phyloP scores from a whole-genome alignment of 2,888 invertebrate genomes.

The Ophioninae sp. region DNA sequence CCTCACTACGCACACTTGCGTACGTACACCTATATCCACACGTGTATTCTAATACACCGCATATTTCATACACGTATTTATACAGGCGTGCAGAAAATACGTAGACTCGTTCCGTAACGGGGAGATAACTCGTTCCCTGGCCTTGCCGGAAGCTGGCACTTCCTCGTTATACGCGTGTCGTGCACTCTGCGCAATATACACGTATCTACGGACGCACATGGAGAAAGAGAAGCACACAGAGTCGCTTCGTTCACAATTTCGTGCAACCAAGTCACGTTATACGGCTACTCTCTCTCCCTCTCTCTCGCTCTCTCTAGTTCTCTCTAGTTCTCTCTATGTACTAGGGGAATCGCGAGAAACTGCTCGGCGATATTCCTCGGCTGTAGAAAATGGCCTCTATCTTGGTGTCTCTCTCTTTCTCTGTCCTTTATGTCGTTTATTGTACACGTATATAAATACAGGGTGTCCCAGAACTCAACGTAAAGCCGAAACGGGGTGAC shows the following conservation, averaged over 20 bases:
- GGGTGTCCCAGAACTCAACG: too few species aligned
- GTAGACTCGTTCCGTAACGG: conserved; percentile 63
- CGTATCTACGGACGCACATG: conserved; percentile 7
- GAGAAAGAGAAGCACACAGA: conserved; percentile 21
- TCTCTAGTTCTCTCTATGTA: conserved; percentile 11
- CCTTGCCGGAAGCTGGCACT: conserved; percentile 64
- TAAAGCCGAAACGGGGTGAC: too few species aligned
- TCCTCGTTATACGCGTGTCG: conserved; percentile 63
- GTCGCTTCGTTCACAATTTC: conserved; percentile 38
- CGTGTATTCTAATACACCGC: conserved; percentile 15
- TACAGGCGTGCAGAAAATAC: conserved; percentile 56
- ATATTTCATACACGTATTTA: conserved; percentile 30
- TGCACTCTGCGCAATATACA: conserved; percentile 24
- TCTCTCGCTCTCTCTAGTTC: background rate
- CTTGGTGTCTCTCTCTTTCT: conserved; percentile 15
- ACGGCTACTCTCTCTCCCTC: conserved; percentile 23
- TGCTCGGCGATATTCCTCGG: conserved; percentile 43
- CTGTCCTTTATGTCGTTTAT: conserved; percentile 15
- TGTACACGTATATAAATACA: background rate
- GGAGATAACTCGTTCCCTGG: conserved; percentile 64
- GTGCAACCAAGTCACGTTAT: conserved; percentile 63
- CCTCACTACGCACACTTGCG: background rate
- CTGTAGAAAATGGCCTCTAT: conserved; percentile 55
- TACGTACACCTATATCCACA: background rate
- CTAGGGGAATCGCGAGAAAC: conserved; percentile 43